Base-by-base conservation (phyloP, 2,888 invertebrate species). In the Hartigia nigra region DNA sequence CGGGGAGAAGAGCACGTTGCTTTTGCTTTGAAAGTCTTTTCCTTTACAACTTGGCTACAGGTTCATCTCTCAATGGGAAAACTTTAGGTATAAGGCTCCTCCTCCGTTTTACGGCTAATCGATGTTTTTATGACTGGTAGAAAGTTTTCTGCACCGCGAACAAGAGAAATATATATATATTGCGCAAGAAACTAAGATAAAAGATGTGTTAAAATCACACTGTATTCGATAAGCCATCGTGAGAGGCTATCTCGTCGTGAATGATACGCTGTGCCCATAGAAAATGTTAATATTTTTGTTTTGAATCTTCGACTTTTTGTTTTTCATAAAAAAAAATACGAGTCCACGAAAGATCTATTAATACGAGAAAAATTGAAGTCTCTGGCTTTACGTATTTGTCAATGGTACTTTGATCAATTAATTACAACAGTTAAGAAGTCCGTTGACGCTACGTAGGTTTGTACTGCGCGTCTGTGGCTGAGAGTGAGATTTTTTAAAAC, bases 81-180 rank as follows among this genome's bases (percentile, higher is more conserved):
- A 85, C 82, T 86, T 86, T 81, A 78, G 81, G 80, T 79, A 81
- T 82, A 82, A 78, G 69, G 78, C 78, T 80, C 74, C 79, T 78
- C 75, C 76, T 79, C 76, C 82, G 82, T 82, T 86, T 86, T 85
- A 87, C 82, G 80, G 83, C 79, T 85, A 84, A 85, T 87, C 86
- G 83, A 86, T 84, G 82, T 82, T 81, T 84, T 79, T 82, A 84
- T 77, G 79, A 78, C 79, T 74, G 34, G 74, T 72, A 39, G 75
- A 69, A 79, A 81, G 78, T 81, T 81, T 77, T 36, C 76, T 36
- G 75, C 77, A 76, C 78, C 77, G 77, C 77, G 77, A 82, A 74
- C 74, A 70, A 55, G 55, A 74, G 82, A 79, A 84, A 85, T 84
- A 85, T 81, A 85, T 84, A 85, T 81, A 84, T 84, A 84, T 84